Conservation (phyloP, 2,113 vertebrate species). For the Benthochromis sp. region DNA sequence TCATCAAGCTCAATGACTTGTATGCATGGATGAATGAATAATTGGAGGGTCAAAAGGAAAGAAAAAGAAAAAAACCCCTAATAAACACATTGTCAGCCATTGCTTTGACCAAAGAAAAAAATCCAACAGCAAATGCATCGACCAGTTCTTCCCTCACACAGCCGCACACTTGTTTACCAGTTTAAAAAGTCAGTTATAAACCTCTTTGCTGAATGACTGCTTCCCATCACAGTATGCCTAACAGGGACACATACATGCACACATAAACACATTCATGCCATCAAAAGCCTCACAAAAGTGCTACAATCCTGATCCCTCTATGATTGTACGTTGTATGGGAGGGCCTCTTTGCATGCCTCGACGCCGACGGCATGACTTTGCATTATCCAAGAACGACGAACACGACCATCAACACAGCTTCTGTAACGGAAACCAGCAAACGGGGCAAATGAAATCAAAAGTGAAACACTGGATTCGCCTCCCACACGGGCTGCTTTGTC, state of each 20-base stretch:
- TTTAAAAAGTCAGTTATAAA: conserved; percentile 1
- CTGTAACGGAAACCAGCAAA: background rate
- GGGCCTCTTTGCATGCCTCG: conserved; percentile 30
- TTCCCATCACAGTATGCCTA: conserved; percentile 18
- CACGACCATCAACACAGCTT: conserved; percentile 13
- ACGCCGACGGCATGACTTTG: conserved; percentile 42
- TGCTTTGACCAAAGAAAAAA: conserved; percentile 1
- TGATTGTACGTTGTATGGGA: conserved; percentile 62
- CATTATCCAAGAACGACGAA: conserved; percentile 26
- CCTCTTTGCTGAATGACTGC: conserved; percentile 2
- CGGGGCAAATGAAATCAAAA: conserved; percentile 11
- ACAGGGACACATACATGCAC: background rate
- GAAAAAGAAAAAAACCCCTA: background rate
- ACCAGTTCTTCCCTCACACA: background rate
- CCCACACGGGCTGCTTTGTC: conserved; percentile 11
- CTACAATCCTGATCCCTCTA: conserved; percentile 40
- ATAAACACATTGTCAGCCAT: conserved; percentile 5
- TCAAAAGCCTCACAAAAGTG: conserved; percentile 54
- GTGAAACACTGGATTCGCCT: conserved; percentile 13
- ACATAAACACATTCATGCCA: conserved; percentile 20
- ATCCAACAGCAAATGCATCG: background rate
- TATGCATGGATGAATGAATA: background rate
- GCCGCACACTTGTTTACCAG: background rate
- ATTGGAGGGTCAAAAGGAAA: background rate
- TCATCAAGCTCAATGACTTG: background rate